These are phyloP conservation scores for Agrochola macilenta DNA, from an alignment of 2,888 invertebrate genomes.

Conservation along the genomic window DNA sequence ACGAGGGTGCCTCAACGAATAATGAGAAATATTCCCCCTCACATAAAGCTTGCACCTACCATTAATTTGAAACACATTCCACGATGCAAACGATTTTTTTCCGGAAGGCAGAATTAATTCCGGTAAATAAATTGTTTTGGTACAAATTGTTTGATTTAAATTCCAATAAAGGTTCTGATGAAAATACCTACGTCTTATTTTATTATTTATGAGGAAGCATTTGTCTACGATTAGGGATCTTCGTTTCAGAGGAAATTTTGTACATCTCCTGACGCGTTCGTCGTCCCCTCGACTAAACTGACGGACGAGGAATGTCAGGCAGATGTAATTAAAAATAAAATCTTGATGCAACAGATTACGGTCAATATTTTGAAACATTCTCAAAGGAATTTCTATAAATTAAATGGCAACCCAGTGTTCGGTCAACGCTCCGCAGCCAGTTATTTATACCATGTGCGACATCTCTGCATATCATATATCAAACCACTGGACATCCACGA, in stretches of 20 bases:
- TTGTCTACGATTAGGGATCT: not conserved
- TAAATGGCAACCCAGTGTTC: conserved; percentile 70
- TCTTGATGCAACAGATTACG: conserved; percentile 25
- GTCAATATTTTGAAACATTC: conserved; percentile 39
- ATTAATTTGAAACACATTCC: conserved; percentile 72
- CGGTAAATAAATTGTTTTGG: conserved; percentile 48
- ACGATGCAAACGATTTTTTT: conserved; percentile 31
- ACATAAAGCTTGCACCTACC: conserved; percentile 75
- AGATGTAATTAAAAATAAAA: conserved; percentile 20
- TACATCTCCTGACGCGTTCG: conserved; percentile 3
- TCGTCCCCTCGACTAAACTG: not conserved
- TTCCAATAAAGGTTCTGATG: conserved; percentile 28
- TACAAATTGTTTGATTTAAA: conserved; percentile 49
- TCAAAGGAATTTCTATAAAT: conserved; percentile 58
- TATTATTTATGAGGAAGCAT: conserved; percentile 20
- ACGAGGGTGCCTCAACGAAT: conserved; percentile 75
- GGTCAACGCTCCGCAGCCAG: conserved; percentile 75
- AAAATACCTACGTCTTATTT: not conserved
- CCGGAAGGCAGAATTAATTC: conserved; percentile 18
- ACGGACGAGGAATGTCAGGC: conserved; percentile 1
- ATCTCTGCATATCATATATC: conserved; percentile 79
- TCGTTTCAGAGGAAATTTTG: conserved; percentile 5
- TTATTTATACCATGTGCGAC: conserved; percentile 77
- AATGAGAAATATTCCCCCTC: conserved; percentile 82
- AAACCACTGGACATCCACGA: conserved; percentile 75